phyloP scores from a whole-genome alignment of 2,888 invertebrate species.

The Empis livida region DNA sequence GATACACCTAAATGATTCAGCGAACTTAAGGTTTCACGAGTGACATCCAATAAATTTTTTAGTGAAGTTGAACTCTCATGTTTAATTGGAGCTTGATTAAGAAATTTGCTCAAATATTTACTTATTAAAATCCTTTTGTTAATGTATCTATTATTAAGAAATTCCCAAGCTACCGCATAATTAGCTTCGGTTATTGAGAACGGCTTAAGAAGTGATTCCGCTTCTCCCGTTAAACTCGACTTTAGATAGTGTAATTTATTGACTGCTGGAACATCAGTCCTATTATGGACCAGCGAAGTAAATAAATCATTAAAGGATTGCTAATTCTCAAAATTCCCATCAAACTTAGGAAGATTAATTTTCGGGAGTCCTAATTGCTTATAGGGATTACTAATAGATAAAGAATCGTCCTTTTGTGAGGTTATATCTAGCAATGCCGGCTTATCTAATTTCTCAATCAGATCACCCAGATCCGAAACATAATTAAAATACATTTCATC shows the following conservation, averaged over 20 bases:
- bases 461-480: too few relatives aligned
- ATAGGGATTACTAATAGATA: too few relatives aligned
- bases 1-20: too few relatives aligned
- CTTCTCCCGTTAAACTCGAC: background rate
- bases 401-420: too few relatives aligned
- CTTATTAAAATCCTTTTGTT: background rate
- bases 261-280: background rate
- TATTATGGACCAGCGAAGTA: background rate
- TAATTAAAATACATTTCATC: too few relatives aligned
- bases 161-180: background rate
- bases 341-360: background rate
- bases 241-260: slow-evolving; percentile 1
- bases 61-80: too few relatives aligned
- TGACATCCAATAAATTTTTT: too few relatives aligned
- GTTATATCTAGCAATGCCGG: too few relatives aligned
- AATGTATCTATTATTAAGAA: background rate
- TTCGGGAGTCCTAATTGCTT: background rate
- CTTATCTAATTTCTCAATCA: too few relatives aligned
- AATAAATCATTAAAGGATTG: background rate
- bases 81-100: background rate
- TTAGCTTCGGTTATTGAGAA: background rate
- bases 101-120: background rate
- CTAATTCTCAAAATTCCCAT: background rate
- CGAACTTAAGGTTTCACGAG: too few relatives aligned
- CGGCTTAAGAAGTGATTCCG: background rate